Evolutionary conservation across 2,888 invertebrate genomes (phyloP), one percentile per base, ranked within the genome.

Genomic region (Teinopalpus imperialis): DNA sequence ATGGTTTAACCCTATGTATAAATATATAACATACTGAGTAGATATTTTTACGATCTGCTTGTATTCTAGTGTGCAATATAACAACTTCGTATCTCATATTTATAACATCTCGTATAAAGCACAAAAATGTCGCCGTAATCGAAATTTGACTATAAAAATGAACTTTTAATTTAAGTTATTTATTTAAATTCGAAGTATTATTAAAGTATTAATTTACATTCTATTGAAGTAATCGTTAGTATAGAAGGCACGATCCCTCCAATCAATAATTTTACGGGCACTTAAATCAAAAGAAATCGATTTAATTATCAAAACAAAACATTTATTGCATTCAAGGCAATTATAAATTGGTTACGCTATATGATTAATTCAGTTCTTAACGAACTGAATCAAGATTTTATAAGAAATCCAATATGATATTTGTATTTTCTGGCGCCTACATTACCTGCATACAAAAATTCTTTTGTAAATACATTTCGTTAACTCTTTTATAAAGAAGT

Each of bases 331-430:
- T 49, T 46, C 30, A 39, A 14, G 43, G 24, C 48, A 51, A 57
- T 61, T 57, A 60, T 40, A 46, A 27, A 49, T 63, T 60, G 51
- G 57, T 50, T 52, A 60, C 53, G 60, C 53, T 39, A 18, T 20
- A 42, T 39, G 48, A 43, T 48, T 53, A 48, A 55, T 57, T 52
- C 54, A 50, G 41, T 48, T 35, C 46, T 49, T 37, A 53, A 52
- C 49, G 43, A 54, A 48, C 35, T 27, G 32, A 37, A 43, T 37
- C 43, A 36, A 46, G 46, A 30, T 44, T 36, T 32, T 40, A 27
- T 21, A 44, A 8, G 37, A 44, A 31, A 37, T 37, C 7, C 34
- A 39, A 44, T 29, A 36, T 6, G 8, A 2, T 27, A 12, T 29
- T 35, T 43, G 21, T 34, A 21, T 40, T 34, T 40, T 27, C 27